Conservation (phyloP, 2,888 invertebrate species). For the Exocentrus adspersus region DNA sequence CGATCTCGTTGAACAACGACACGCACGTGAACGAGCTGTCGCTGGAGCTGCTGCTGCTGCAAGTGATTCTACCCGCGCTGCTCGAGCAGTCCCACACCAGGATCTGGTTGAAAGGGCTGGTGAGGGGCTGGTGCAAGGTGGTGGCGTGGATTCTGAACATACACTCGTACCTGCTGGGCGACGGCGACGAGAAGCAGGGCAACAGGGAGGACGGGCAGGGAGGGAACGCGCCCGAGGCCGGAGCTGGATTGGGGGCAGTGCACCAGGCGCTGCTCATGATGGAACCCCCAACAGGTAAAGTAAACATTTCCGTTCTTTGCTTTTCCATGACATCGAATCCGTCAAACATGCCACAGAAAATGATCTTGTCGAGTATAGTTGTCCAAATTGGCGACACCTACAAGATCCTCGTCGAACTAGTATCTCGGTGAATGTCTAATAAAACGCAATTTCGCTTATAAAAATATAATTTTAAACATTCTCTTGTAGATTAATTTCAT, state of each 20-base stretch:
- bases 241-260: constrained; percentile 76
- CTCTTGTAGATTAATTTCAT: neutral
- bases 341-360: too few relatives aligned
- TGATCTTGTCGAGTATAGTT: too few relatives aligned
- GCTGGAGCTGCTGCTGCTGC: constrained; percentile 88
- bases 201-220: constrained; percentile 52
- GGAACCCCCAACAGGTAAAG: constrained; percentile 68
- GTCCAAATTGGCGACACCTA: too few relatives aligned
- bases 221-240: constrained; percentile 54
- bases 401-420: too few relatives aligned
- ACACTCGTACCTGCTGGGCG: constrained; percentile 89
- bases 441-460: too few relatives aligned
- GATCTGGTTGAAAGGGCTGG: constrained; percentile 89
- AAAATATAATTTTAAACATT: too few relatives aligned
- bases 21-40: constrained; percentile 94
- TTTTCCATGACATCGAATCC: too few relatives aligned
- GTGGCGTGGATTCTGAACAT: constrained; percentile 88
- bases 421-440: too few relatives aligned
- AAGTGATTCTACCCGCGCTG: constrained; percentile 94
- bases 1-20: constrained; percentile 84
- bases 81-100: constrained; percentile 96
- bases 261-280: constrained; percentile 90
- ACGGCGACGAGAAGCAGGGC: constrained; percentile 63
- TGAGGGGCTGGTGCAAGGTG: constrained; percentile 86
- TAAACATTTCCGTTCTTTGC: too few relatives aligned